These are phyloP conservation scores for Polylopha cassiicola DNA, from an alignment of 2,888 invertebrate species.

Conservation along the genomic window DNA sequence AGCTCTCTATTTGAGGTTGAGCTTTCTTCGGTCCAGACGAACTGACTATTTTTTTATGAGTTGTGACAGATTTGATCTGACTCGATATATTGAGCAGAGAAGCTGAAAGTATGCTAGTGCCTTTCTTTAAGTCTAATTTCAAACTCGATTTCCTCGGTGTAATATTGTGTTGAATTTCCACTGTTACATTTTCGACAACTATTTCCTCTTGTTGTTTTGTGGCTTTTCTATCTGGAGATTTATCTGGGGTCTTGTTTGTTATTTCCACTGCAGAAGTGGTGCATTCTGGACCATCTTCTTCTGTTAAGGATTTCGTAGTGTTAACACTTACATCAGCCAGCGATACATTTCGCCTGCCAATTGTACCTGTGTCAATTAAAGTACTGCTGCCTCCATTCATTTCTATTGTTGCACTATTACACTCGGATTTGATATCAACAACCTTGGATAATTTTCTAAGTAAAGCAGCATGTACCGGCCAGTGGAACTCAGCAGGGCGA, in stretches of 20 bases:
- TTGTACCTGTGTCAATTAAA: conserved; percentile 40
- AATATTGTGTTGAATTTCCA: conserved; percentile 71
- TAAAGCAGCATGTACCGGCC: conserved; percentile 62
- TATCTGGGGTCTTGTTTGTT: conserved; percentile 29
- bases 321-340: conserved; percentile 66
- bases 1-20: conserved; percentile 46
- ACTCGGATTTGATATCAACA: conserved; percentile 64
- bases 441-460: conserved; percentile 67
- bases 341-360: conserved; percentile 44
- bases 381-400: conserved; percentile 62
- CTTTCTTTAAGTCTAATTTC: conserved; percentile 66
- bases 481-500: conserved; percentile 47
- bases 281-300: conserved; percentile 47
- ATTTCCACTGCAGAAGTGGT: conserved; percentile 29
- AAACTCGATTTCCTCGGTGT: conserved; percentile 70
- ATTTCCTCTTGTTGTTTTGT: conserved; percentile 41
- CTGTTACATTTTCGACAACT: conserved; percentile 66
- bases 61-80: conserved; percentile 71
- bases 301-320: conserved; percentile 58
- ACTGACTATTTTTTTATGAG: conserved; percentile 68
- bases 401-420: conserved; percentile 41
- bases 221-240: conserved; percentile 33
- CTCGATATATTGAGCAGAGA: conserved; percentile 69
- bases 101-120: conserved; percentile 62
- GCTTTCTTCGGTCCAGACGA: conserved; percentile 64